These are phyloP conservation scores for Sclerurus mexicanus DNA, from an alignment of 2,113 vertebrate genomes.

Conservation along the genomic window DNA sequence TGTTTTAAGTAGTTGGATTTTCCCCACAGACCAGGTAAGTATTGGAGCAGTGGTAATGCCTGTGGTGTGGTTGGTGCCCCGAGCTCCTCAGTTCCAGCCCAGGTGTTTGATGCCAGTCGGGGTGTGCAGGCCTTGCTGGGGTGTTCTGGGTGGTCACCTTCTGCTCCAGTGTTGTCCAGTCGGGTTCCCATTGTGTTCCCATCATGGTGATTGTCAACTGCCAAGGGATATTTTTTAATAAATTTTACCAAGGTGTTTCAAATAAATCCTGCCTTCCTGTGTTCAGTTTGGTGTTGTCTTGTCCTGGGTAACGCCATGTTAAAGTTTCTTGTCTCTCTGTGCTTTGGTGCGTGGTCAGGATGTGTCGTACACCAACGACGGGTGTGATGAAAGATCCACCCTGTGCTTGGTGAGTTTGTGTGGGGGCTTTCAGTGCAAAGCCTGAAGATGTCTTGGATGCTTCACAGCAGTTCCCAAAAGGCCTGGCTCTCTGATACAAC, in stretches of 20 bases:
- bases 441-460: background rate
- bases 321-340: background rate
- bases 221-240: constrained; percentile 44
- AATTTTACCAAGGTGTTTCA: background rate
- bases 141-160: background rate
- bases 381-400: background rate
- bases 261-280: background rate
- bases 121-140: background rate
- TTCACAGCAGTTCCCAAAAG: background rate
- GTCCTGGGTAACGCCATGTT: background rate
- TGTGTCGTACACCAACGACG: fast-evolving
- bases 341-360: background rate
- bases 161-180: background rate
- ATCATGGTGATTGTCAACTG: background rate
- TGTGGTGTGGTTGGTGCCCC: background rate
- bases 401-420: fast-evolving
- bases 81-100: background rate
- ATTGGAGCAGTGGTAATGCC: fast-evolving
- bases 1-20: background rate
- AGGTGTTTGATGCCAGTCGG: background rate
- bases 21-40: background rate
- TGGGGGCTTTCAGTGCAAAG: background rate
- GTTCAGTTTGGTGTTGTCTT: background rate
- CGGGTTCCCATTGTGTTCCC: background rate
- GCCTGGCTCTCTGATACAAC: background rate